Evolutionary conservation across 2,113 vertebrate species (phyloP), one percentile per base, ranked within the genome.

Genomic region (Poeciliopsis occidentalis): DNA sequence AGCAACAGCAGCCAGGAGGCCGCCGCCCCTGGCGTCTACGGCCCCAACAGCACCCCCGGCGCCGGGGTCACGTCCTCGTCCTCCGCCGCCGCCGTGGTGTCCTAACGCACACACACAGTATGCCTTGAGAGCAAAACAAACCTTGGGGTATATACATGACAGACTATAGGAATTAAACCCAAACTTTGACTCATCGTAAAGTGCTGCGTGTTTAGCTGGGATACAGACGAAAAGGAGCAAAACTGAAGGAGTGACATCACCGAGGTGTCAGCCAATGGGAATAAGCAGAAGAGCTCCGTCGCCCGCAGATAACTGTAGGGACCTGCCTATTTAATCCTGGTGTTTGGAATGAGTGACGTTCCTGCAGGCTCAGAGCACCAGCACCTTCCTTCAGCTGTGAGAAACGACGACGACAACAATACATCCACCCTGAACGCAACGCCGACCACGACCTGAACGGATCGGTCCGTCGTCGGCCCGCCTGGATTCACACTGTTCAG

Each of bases 21-120:
- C 0, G 91, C 88, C 0, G 94, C 94, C 91, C 2, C 84, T 62
- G 94, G 95, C 92, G 96, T 89, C 67, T 93, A 93, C 65, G 89
- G 90, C 34, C 70, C 89, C 87, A 90, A 89, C 82, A 90, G 88
- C 87, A 83, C 85, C 73, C 75, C 92, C 81, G 93, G 95, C 80
- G 93, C 95, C 77, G 96, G 90, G 44, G 97, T 98, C 95, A 97
- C 97, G 10, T 96, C 97, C 24, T 96, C 97, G 22, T 94, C 97
- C 71, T 96, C 96, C 87, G 95, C 96, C 57, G 93, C 97, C n/a
- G 96, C 97, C 2, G 95, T 99, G 88, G 96, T 98, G 91, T 98
- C 97, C 94, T 99, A 99, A 99, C 97, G 94, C 88, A 88, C 87
- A 90, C 87, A 90, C 92, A 82, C 93, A 93, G 91, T 91, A 84